These are phyloP conservation scores for Orthonyx spaldingii DNA, from an alignment of 2,113 vertebrate species.

Conservation along the genomic window DNA sequence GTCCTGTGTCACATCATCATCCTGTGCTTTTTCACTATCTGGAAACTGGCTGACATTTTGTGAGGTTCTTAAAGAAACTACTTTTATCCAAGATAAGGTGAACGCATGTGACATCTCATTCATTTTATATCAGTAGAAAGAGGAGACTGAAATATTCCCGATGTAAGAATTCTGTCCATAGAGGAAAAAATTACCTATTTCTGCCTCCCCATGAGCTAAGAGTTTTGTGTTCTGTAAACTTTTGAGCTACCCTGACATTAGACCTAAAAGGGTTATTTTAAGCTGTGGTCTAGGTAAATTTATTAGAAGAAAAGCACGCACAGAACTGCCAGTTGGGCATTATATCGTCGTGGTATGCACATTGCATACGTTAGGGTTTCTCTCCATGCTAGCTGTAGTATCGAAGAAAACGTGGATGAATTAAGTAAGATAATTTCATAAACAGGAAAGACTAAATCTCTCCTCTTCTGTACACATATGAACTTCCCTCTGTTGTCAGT, in stretches of 20 bases:
- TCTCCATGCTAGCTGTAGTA: neutral
- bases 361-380: neutral
- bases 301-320: neutral
- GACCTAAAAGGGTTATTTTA: neutral
- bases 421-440: neutral
- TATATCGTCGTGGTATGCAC: neutral
- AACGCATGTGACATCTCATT: neutral
- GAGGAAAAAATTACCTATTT: neutral
- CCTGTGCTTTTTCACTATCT: neutral
- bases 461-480: rapidly evolving
- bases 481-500: neutral
- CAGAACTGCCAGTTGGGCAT: neutral
- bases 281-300: neutral
- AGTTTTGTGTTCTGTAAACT: neutral
- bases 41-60: neutral
- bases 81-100: neutral
- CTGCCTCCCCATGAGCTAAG: neutral
- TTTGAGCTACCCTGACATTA: neutral
- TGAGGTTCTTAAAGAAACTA: neutral
- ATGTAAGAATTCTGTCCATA: neutral
- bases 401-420: rapidly evolving
- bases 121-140: neutral
- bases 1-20: neutral
- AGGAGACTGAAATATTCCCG: neutral
- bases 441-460: neutral